Evolutionary conservation across 2,888 invertebrate species (phyloP).

Genomic region (Leptopilina syphax): DNA sequence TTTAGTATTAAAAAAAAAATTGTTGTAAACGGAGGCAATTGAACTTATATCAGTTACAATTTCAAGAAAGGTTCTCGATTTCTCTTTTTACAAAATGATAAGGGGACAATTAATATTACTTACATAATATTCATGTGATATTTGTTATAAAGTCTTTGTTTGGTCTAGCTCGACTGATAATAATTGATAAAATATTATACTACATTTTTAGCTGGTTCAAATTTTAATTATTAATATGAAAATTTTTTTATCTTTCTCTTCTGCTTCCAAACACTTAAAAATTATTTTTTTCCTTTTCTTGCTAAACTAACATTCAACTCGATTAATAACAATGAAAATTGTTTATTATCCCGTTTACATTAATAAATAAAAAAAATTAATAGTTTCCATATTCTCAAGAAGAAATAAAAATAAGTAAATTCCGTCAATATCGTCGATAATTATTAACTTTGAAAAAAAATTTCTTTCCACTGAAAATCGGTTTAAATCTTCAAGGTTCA

Average conservation of each 20-base stretch:
- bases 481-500: neutral
- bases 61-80: neutral
- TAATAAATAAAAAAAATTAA: too few species aligned
- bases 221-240: neutral
- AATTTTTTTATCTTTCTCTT: neutral
- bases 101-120: slow-evolving; percentile 26
- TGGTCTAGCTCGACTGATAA: slow-evolving; percentile 9
- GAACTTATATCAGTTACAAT: neutral
- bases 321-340: too few species aligned
- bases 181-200: neutral
- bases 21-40: neutral
- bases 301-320: too few species aligned
- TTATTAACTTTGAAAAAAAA: too few species aligned
- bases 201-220: neutral
- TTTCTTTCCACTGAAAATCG: neutral
- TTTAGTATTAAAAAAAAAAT: too few species aligned
- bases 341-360: too few species aligned
- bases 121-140: slow-evolving; percentile 27
- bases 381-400: too few species aligned
- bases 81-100: slow-evolving; percentile 4
- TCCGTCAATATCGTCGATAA: too few species aligned
- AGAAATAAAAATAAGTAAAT: too few species aligned
- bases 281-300: too few species aligned
- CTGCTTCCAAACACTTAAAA: too few species aligned
- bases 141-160: slow-evolving; percentile 23